Percentiles rank a stretch among this genome's conserved stretches.
Conservation (phyloP, 1,140 invertebrate species). For the Scaptodrosophila lebanonensis region DNA sequence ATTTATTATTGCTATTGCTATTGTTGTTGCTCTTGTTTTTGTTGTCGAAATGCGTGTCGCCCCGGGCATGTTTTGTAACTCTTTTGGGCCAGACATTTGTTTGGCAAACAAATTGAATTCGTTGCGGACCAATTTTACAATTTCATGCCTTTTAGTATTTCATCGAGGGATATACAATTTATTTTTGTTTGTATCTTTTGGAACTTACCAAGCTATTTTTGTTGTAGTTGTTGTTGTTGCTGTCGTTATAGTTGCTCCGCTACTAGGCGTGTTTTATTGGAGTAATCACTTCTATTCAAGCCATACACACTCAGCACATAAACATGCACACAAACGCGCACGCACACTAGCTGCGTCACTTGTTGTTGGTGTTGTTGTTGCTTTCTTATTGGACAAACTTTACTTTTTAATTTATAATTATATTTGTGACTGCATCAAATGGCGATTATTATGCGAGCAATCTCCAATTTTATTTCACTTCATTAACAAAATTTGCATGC, state of each 20-base stretch:
- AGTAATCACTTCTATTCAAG: conserved; percentile 25
- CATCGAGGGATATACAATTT: no score
- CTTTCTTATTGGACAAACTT: conserved; percentile 41
- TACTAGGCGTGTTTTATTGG: conserved; percentile 8
- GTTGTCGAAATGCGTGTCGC: no score
- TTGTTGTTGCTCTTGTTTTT: no score
- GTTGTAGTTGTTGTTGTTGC: conserved; percentile 3
- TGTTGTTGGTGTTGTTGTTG: conserved; percentile 20
- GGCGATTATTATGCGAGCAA: no score
- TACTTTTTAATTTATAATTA: conserved; percentile 36
- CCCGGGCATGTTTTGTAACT: no score
- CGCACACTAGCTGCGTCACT: conserved; percentile 29
- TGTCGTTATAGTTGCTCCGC: conserved; percentile 3
- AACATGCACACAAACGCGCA: conserved; percentile 24
- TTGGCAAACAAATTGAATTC: conserved; percentile 16
- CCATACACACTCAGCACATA: conserved; percentile 57
- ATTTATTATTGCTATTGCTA: no score
- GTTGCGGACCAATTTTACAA: no score
- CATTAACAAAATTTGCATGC: conserved; percentile 58
- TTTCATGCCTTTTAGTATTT: no score
- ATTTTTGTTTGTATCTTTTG: conserved; percentile 13
- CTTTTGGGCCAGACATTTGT: no score
- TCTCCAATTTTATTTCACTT: no score
- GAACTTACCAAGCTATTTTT: conserved; percentile 37
- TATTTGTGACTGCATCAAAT: conserved; percentile 47